Evolutionary conservation across 2,113 vertebrate genomes (phyloP).

Genomic region (Vanacampus margaritifer): DNA sequence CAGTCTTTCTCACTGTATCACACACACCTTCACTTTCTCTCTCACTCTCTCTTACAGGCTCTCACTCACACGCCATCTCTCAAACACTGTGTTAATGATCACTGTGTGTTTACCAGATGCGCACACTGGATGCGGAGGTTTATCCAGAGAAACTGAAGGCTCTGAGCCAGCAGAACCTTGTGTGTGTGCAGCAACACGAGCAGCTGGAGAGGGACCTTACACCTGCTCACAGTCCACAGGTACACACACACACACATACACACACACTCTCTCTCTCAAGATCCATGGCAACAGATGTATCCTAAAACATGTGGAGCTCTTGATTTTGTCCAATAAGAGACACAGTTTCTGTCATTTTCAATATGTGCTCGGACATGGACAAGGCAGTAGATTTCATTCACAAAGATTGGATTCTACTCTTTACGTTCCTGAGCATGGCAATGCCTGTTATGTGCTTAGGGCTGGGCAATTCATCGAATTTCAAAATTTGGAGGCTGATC

Average conservation of each 20-base stretch:
- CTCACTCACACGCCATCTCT: no score
- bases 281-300: neutral
- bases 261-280: neutral
- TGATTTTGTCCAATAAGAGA: neutral
- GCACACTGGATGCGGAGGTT: slow-evolving; percentile 90
- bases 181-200: slow-evolving; percentile 76
- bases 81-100: neutral
- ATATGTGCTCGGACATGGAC: no score
- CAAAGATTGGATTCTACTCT: neutral
- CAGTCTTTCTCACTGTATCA: no score
- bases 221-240: slow-evolving; percentile 81
- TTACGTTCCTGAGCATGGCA: neutral
- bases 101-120: slow-evolving; percentile 73
- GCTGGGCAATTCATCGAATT: no score
- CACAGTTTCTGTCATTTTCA: neutral
- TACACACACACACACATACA: slow-evolving; percentile 38
- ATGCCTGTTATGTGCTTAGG: no score
- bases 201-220: slow-evolving; percentile 80
- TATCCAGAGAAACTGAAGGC: slow-evolving; percentile 97
- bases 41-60: no score
- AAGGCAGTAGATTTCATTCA: neutral
- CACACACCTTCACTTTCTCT: no score
- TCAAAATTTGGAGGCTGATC: no score
- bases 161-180: slow-evolving; percentile 89
- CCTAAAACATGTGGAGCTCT: neutral